Evolutionary conservation across 2,888 invertebrate genomes (phyloP).

Genomic region (Amblyjoppa fuscipennis): DNA sequence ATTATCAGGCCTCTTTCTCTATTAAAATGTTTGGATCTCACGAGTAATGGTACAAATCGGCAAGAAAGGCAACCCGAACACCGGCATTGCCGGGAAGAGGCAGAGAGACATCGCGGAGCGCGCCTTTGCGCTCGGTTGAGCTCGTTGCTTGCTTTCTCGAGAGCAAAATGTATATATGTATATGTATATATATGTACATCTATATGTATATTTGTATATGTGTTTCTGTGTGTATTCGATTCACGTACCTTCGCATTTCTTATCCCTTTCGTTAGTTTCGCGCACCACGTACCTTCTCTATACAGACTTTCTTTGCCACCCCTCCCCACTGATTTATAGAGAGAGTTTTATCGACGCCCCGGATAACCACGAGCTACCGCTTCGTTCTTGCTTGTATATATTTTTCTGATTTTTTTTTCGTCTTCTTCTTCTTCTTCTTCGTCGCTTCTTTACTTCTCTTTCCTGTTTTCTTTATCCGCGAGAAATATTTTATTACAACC

Average conservation of each 20-base stretch:
- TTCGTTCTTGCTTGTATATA: conserved; percentile 3
- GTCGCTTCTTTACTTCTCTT: not conserved
- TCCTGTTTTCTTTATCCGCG: not conserved
- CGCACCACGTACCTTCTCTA: conserved; percentile 43
- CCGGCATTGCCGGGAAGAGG: not conserved
- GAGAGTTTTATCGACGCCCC: conserved; percentile 62
- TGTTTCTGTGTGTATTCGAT: conserved; percentile 45
- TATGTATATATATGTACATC: conserved; percentile 8
- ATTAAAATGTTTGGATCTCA: conserved; percentile 74
- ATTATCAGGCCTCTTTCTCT: conserved; percentile 80
- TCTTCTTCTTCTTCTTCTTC: conserved; percentile 25
- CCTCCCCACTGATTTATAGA: conserved; percentile 58
- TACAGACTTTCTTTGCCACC: conserved; percentile 33
- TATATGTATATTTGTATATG: conserved; percentile 13
- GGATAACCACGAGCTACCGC: conserved; percentile 45
- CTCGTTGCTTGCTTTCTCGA: conserved; percentile 12
- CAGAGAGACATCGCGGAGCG: conserved; percentile 32
- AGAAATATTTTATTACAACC: conserved; percentile 41
- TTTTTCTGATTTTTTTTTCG: conserved; percentile 13
- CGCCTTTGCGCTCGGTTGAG: conserved; percentile 2
- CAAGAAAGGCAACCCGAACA: conserved; percentile 61
- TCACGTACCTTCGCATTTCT: conserved; percentile 61
- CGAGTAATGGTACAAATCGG: conserved; percentile 71
- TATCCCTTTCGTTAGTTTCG: conserved; percentile 64
- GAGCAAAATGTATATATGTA: conserved; percentile 33